These are phyloP conservation scores for Epinotia bilunana DNA, from an alignment of 2,888 invertebrate species.

Conservation along the genomic window DNA sequence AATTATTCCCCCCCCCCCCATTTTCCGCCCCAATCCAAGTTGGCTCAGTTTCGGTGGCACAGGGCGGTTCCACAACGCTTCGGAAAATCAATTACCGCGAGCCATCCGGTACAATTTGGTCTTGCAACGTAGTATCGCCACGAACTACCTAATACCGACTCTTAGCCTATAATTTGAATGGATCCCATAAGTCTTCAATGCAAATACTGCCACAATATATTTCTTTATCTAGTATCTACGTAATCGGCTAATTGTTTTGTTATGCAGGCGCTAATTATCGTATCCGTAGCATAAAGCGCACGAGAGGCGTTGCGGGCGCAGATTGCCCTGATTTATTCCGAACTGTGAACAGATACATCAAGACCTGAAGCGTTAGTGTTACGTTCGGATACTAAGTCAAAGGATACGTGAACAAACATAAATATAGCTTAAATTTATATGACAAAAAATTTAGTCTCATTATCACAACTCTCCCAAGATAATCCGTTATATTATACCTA, in stretches of 20 bases:
- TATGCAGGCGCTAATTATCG: slow-evolving; percentile 61
- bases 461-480: background rate
- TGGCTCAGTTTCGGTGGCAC: no score
- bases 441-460: background rate
- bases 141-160: background rate
- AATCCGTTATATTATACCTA: background rate
- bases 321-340: slow-evolving; percentile 77
- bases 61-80: no score
- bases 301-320: slow-evolving; percentile 65
- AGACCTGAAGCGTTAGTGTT: slow-evolving; percentile 64
- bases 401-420: background rate
- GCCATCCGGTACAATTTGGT: background rate
- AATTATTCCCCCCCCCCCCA: no score
- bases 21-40: no score
- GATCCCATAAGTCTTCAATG: slow-evolving; percentile 36
- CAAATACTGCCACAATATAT: slow-evolving; percentile 40
- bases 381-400: slow-evolving; percentile 50
- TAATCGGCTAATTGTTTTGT: slow-evolving; percentile 75
- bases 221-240: slow-evolving; percentile 75
- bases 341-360: slow-evolving; percentile 68
- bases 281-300: slow-evolving; percentile 74
- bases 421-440: background rate
- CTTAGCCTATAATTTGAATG: slow-evolving; percentile 37
- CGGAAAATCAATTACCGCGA: no score
- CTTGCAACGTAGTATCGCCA: background rate